phyloP scores from a whole-genome alignment of 2,888 invertebrate species.

The Lepidonotus clava region DNA sequence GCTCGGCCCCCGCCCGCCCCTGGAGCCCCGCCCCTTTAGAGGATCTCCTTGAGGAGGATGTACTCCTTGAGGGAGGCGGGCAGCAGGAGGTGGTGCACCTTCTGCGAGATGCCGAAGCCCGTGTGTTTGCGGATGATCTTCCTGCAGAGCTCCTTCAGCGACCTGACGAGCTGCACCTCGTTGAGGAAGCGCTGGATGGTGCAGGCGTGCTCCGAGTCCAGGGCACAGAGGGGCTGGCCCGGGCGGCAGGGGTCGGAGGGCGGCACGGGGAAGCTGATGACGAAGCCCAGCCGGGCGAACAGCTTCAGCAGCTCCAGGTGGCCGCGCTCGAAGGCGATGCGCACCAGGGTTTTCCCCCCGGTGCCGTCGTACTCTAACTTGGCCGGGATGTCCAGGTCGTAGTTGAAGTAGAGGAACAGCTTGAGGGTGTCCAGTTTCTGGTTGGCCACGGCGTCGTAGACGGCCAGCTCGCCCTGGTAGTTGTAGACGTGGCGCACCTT shows the following conservation, averaged over 20 bases:
- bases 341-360: constrained; percentile 68
- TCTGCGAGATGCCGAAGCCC: constrained; percentile 75
- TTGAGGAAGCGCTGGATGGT: constrained; percentile 72
- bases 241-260: constrained; percentile 11
- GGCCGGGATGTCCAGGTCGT: constrained; percentile 78
- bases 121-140: constrained; percentile 77
- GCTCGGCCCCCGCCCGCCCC: no score
- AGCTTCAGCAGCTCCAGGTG: constrained; percentile 78
- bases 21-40: constrained; percentile 48
- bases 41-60: constrained; percentile 75
- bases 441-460: constrained; percentile 78
- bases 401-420: constrained; percentile 78
- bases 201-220: constrained; percentile 73
- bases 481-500: constrained; percentile 79
- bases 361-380: constrained; percentile 77
- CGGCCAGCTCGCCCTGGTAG: constrained; percentile 79
- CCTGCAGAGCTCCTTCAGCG: constrained; percentile 77
- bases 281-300: constrained; percentile 75
- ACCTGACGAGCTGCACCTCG: constrained; percentile 75
- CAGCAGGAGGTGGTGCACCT: constrained; percentile 74
- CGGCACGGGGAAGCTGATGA: constrained; percentile 61
- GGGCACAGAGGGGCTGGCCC: constrained; percentile 60
- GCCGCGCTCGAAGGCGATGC: constrained; percentile 77
- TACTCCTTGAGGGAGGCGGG: constrained; percentile 78
- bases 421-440: constrained; percentile 78